These are phyloP conservation scores for Cerastoderma edule DNA, from an alignment of 2,888 invertebrate genomes.

Conservation along the genomic window DNA sequence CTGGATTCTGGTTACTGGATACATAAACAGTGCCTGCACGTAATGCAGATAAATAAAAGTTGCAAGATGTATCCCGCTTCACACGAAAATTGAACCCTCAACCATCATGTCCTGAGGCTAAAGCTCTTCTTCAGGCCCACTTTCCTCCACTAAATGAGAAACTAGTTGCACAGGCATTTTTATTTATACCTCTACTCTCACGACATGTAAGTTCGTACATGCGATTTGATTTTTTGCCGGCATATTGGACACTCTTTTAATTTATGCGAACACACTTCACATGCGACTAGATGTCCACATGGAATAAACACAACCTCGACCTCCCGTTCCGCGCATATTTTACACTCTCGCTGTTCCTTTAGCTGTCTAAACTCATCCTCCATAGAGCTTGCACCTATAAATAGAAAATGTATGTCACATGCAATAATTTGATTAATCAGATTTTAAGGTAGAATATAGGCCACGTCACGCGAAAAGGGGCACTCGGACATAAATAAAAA, in stretches of 20 bases:
- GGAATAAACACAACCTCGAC: constrained; percentile 54
- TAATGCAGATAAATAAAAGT: too few species aligned
- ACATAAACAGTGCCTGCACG: too few species aligned
- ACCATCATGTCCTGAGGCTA: too few species aligned
- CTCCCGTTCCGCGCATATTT: constrained; percentile 55
- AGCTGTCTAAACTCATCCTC: constrained; percentile 43
- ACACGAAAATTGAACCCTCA: too few species aligned
- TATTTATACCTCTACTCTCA: background rate
- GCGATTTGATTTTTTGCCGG: constrained; percentile 39
- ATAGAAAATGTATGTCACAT: background rate
- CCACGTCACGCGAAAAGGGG: too few species aligned
- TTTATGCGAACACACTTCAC: constrained; percentile 44
- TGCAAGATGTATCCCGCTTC: too few species aligned
- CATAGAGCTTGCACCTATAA: constrained; percentile 50
- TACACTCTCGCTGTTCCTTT: constrained; percentile 54
- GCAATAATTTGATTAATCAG: background rate
- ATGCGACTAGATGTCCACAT: constrained; percentile 56
- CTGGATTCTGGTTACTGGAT: too few species aligned
- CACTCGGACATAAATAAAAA: too few species aligned
- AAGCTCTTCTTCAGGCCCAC: too few species aligned
- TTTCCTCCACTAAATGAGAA: too few species aligned
- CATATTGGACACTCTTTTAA: constrained; percentile 57
- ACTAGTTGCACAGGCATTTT: background rate
- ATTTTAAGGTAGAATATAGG: too few species aligned
- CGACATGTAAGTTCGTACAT: constrained; percentile 53